Conservation (phyloP, 2,113 vertebrate genomes). For the Quiscalus mexicanus region DNA sequence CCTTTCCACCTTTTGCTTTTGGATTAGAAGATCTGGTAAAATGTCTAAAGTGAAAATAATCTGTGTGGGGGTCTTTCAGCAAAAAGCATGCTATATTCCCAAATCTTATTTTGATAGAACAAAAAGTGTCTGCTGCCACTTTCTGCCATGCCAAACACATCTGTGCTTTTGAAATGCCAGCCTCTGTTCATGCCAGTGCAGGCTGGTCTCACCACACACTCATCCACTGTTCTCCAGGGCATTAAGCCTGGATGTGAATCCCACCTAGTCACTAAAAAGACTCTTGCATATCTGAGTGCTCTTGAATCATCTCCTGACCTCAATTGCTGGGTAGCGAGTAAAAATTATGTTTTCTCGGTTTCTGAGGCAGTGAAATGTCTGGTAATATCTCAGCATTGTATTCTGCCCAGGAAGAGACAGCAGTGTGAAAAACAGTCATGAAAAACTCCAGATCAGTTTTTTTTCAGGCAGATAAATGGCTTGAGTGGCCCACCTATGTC, state of each 20-base stretch:
- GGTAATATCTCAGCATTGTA: neutral
- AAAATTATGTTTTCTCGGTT: neutral
- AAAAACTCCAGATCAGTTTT: neutral
- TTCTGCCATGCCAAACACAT: neutral
- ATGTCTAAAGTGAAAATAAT: neutral
- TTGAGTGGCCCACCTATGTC: neutral
- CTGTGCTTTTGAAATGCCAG: neutral
- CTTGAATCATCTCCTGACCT: neutral
- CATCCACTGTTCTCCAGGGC: neutral
- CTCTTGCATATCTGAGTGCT: neutral
- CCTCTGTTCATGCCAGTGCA: neutral
- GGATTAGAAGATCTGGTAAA: neutral
- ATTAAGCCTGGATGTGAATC: neutral
- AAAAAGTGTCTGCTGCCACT: neutral
- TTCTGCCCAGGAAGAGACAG: neutral
- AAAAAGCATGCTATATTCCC: neutral
- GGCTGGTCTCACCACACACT: neutral
- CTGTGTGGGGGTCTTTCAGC: fast-evolving
- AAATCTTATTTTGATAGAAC: neutral
- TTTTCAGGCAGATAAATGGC: neutral
- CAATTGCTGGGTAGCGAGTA: neutral
- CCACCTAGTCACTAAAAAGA: neutral
- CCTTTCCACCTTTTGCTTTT: neutral
- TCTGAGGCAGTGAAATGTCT: neutral
- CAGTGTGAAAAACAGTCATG: neutral